A percentile compares a stretch with the other conserved stretches of the same genome.
Conservation (phyloP, 1,140 invertebrate species). For the Orchestia grillus region DNA sequence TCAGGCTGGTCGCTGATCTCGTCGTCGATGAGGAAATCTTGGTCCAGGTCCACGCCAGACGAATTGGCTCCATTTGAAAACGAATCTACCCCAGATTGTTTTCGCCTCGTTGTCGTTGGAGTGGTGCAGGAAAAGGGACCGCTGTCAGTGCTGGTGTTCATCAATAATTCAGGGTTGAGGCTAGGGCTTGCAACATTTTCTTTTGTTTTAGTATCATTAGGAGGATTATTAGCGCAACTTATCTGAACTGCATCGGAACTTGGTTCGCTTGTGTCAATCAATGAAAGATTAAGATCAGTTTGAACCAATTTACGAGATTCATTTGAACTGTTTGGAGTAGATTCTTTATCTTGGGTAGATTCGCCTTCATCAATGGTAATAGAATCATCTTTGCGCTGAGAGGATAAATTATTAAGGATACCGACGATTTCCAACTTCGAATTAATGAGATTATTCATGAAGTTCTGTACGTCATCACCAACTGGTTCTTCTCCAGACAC, state of each 20-base stretch:
- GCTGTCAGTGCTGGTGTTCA: conserved; percentile 12
- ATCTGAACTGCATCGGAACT: neutral
- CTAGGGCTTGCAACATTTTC: neutral
- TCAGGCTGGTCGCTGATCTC: conserved; percentile 92
- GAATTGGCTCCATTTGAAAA: conserved; percentile 3
- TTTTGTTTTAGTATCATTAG: neutral
- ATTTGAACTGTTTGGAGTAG: neutral
- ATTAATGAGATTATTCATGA: conserved; percentile 42
- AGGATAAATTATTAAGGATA: conserved; percentile 3
- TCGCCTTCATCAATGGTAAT: neutral
- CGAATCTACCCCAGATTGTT: neutral
- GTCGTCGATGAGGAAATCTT: conserved; percentile 86
- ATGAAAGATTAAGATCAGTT: neutral
- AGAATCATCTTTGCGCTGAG: neutral
- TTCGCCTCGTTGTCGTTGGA: neutral
- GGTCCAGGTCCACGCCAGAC: conserved; percentile 79
- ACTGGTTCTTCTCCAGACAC: neutral
- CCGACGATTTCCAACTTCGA: conserved; percentile 15
- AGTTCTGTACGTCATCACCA: neutral
- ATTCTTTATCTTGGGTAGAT: neutral
- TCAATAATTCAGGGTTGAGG: neutral
- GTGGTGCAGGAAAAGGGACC: conserved; percentile 4
- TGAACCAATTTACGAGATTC: neutral
- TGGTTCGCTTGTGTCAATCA: neutral
- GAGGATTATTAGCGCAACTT: neutral